These are phyloP conservation scores for Limnephilus auricula DNA, from an alignment of 2,888 invertebrate species.

Conservation along the genomic window DNA sequence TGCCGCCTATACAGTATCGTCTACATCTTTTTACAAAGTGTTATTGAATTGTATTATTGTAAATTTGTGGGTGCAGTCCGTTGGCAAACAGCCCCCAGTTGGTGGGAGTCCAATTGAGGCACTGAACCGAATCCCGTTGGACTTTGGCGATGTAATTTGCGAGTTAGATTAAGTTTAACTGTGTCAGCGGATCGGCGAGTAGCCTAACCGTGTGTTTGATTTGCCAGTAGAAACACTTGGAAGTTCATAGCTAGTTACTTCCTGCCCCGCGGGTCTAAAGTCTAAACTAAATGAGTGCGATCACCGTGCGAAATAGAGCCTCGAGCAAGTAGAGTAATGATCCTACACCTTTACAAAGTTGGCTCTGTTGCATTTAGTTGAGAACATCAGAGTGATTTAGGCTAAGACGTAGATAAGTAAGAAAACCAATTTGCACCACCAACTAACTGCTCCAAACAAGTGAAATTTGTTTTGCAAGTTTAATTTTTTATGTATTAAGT, in stretches of 20 bases:
- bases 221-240: slow-evolving; percentile 39
- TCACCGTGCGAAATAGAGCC: not conserved
- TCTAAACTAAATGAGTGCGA: not conserved
- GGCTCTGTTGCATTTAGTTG: no score
- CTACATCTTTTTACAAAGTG: not conserved
- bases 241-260: slow-evolving; percentile 11
- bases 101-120: slow-evolving; percentile 20
- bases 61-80: not conserved
- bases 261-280: not conserved
- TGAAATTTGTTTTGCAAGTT: no score
- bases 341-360: not conserved
- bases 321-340: not conserved
- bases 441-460: no score
- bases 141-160: slow-evolving; percentile 55
- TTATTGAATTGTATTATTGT: not conserved
- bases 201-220: slow-evolving; percentile 43
- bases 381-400: no score
- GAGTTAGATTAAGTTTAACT: slow-evolving; percentile 60
- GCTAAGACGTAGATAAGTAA: no score
- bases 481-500: no score
- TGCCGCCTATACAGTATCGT: not conserved
- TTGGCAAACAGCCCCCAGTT: slow-evolving; percentile 22
- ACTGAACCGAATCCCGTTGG: slow-evolving; percentile 29
- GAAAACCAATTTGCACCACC: no score
- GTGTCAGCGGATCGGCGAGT: slow-evolving; percentile 38